Conservation (phyloP, 2,113 vertebrate species). For the Lepus americanus region DNA sequence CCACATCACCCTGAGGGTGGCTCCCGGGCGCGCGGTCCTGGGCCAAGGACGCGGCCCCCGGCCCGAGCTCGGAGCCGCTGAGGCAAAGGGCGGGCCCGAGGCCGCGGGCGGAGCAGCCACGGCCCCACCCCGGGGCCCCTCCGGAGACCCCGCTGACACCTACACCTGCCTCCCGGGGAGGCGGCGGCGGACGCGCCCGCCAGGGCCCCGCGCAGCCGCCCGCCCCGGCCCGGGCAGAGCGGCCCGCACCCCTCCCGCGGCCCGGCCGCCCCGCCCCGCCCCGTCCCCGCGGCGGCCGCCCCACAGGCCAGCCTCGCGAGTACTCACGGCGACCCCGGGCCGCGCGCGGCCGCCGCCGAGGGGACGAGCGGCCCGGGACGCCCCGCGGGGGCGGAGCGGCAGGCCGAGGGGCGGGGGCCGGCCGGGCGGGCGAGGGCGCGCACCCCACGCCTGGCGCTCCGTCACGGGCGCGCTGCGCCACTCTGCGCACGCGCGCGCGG, state of each 20-base stretch:
- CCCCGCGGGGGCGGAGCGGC: slow-evolving; percentile 78
- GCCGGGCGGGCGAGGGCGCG: slow-evolving; percentile 77
- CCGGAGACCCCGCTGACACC: background rate
- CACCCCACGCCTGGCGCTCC: slow-evolving; percentile 68
- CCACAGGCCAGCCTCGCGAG: slow-evolving; percentile 27
- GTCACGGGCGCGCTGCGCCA: slow-evolving; percentile 83
- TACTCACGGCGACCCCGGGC: slow-evolving; percentile 83
- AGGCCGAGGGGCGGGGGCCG: slow-evolving; percentile 74
- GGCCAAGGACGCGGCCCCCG: background rate
- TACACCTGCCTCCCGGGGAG: background rate
- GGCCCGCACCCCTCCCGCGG: slow-evolving; percentile 44
- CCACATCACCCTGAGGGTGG: background rate
- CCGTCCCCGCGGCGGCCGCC: slow-evolving; percentile 8
- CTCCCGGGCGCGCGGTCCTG: background rate
- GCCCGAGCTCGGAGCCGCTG: background rate
- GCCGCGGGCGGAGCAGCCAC: background rate
- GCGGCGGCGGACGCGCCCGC: background rate
- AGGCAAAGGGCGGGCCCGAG: background rate
- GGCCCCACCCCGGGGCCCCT: background rate
- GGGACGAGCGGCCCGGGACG: slow-evolving; percentile 80
- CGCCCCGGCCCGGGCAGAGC: background rate
- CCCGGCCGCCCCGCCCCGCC: slow-evolving; percentile 48
- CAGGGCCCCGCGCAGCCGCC: background rate
- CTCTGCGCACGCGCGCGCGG: slow-evolving; percentile 90
- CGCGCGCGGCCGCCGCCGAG: slow-evolving; percentile 66